Percentiles rank a stretch among this genome's conserved stretches.
Evolutionary conservation across 2,888 invertebrate genomes (phyloP).

Genomic region (Drosophila bunnanda): DNA sequence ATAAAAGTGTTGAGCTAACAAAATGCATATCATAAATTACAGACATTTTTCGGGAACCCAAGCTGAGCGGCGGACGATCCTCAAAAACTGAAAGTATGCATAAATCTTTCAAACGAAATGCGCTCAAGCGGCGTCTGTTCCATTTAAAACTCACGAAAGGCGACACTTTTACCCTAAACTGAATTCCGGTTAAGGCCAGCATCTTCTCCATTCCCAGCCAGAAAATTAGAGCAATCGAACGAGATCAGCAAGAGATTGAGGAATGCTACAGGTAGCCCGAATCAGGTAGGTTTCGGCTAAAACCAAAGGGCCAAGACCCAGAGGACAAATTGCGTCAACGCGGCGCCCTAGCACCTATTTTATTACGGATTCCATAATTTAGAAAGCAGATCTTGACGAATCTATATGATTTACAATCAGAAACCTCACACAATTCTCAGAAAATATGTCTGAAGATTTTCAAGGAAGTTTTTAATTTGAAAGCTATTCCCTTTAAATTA

Average conservation of each 20-base stretch:
- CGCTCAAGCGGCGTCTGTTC: conserved; percentile 50
- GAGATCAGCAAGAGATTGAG: not conserved
- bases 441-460: too few species aligned
- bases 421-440: not conserved
- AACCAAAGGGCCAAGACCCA: conserved; percentile 3
- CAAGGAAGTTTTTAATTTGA: not conserved
- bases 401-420: conserved; percentile 44
- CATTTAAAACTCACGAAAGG: conserved; percentile 57
- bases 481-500: too few species aligned
- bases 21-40: conserved; percentile 61
- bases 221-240: conserved; percentile 61
- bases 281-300: conserved; percentile 52
- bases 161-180: conserved; percentile 65
- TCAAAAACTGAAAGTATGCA: conserved; percentile 64
- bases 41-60: conserved; percentile 25
- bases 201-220: not conserved
- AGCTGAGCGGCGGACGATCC: conserved; percentile 33
- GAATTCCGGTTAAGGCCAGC: conserved; percentile 62
- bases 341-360: conserved; percentile 49
- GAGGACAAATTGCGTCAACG: conserved; percentile 50
- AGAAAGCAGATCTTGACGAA: conserved; percentile 6
- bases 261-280: conserved; percentile 50
- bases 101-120: conserved; percentile 67
- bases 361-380: conserved; percentile 40
- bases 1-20: conserved; percentile 52